Conservation (phyloP, 2,888 invertebrate genomes). For the Lycia hirtaria region DNA sequence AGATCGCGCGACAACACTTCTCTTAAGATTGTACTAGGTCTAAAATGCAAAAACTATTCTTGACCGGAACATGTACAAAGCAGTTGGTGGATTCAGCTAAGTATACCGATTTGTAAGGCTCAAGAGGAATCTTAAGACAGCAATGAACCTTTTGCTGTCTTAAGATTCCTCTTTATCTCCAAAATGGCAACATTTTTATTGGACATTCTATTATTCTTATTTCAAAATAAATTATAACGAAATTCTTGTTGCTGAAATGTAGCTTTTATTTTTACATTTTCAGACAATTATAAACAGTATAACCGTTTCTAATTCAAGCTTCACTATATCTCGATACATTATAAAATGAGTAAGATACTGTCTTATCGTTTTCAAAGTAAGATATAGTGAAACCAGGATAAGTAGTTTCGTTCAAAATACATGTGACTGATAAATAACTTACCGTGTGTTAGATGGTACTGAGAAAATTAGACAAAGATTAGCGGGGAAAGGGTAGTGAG, state of each 20-base stretch:
- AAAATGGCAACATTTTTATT: no score
- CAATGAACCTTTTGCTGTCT: no score
- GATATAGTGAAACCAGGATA: background rate
- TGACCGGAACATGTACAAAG: no score
- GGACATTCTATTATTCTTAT: no score
- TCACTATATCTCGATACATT: background rate
- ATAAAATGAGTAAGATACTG: background rate
- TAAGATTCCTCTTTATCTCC: no score
- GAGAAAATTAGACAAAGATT: constrained; percentile 1
- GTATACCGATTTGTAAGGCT: no score
- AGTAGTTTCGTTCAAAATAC: constrained; percentile 32
- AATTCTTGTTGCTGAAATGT: constrained; percentile 1
- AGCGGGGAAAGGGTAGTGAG: constrained; percentile 4
- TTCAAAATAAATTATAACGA: background rate
- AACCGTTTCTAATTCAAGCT: background rate
- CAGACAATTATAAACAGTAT: background rate
- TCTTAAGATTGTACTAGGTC: no score
- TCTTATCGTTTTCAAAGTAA: no score
- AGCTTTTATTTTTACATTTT: constrained; percentile 11
- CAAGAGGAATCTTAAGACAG: no score
- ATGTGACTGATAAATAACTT: constrained; percentile 36
- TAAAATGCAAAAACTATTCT: no score
- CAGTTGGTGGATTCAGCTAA: no score
- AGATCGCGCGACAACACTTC: no score
- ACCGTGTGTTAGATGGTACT: constrained; percentile 7